Conservation (phyloP, 2,113 vertebrate genomes). For the Tragelaphus imberbis region DNA sequence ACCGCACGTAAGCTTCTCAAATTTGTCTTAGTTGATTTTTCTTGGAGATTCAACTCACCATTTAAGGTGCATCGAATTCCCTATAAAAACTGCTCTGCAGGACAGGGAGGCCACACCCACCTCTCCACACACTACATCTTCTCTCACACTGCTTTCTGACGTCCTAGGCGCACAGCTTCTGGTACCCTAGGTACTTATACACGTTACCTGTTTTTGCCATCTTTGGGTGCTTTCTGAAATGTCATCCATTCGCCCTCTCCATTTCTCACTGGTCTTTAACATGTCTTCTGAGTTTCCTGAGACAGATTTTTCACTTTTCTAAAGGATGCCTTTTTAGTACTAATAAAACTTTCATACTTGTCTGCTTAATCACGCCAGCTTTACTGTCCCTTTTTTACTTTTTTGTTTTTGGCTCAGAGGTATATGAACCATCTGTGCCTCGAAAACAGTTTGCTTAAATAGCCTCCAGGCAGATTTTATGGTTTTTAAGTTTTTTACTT, state of each 20-base stretch:
- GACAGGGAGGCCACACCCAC: neutral
- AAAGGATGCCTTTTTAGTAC: slow-evolving; percentile 67
- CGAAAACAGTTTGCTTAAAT: slow-evolving; percentile 86
- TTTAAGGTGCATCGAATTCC: slow-evolving; percentile 57
- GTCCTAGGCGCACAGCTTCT: neutral
- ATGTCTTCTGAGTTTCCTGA: neutral
- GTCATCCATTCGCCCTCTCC: slow-evolving; percentile 27
- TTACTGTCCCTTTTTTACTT: slow-evolving; percentile 84
- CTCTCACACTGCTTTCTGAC: neutral
- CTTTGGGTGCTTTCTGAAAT: neutral
- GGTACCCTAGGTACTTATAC: neutral
- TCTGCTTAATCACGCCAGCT: slow-evolving; percentile 81
- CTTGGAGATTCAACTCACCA: slow-evolving; percentile 56
- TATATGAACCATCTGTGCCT: slow-evolving; percentile 86
- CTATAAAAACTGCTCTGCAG: slow-evolving; percentile 39
- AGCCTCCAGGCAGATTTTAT: slow-evolving; percentile 83
- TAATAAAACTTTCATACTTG: slow-evolving; percentile 82
- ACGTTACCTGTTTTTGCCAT: neutral
- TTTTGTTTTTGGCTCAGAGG: slow-evolving; percentile 83
- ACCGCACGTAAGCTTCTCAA: slow-evolving; percentile 47
- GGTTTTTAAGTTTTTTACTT: slow-evolving; percentile 71
- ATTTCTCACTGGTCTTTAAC: slow-evolving; percentile 34
- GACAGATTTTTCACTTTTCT: slow-evolving; percentile 54
- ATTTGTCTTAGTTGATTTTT: slow-evolving; percentile 62
- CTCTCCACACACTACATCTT: neutral